Conservation (phyloP, 2,113 vertebrate species). For the Daubentonia madagascariensis region DNA sequence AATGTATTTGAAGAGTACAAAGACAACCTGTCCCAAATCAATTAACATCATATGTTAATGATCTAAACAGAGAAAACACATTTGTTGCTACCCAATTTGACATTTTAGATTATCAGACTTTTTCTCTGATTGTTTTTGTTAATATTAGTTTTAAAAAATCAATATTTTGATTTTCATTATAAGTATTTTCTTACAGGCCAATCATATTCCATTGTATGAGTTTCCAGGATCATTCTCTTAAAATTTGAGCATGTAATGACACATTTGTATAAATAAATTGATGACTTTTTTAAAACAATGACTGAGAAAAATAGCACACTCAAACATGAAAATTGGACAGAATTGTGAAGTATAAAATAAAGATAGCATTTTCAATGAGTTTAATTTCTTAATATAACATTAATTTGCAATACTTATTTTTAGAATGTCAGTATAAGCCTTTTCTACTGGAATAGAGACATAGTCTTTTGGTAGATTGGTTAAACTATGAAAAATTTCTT, state of each 20-base stretch:
- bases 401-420: not conserved
- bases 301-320: not conserved
- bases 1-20: not conserved
- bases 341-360: not conserved
- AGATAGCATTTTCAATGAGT: not conserved
- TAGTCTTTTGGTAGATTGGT: not conserved
- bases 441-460: not conserved
- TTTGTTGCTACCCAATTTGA: not conserved
- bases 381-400: not conserved
- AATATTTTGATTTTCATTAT: not conserved
- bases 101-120: not conserved
- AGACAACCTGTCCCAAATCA: not conserved
- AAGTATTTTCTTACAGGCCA: not conserved
- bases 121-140: not conserved
- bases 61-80: not conserved
- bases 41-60: not conserved
- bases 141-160: not conserved
- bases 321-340: not conserved
- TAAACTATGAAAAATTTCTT: not conserved
- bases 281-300: not conserved
- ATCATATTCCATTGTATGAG: not conserved
- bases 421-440: not conserved
- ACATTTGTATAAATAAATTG: constrained; percentile 10
- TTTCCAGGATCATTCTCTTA: not conserved
- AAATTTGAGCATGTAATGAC: not conserved